Conservation (phyloP, 2,113 vertebrate genomes). For the Riparia riparia region DNA sequence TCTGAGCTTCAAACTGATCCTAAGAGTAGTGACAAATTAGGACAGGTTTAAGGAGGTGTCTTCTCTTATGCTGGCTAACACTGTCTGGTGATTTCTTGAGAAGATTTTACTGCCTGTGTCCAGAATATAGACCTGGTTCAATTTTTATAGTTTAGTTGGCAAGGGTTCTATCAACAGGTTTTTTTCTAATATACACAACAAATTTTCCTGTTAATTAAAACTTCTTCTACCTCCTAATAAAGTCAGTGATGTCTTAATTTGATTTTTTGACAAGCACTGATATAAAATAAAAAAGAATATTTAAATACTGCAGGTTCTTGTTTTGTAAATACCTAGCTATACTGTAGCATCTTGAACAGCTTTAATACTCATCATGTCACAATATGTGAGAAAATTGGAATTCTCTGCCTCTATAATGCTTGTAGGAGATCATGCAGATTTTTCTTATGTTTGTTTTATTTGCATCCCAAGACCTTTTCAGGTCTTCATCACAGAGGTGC, state of each 20-base stretch:
- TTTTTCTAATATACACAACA: neutral
- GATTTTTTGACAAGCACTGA: neutral
- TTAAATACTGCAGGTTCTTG: neutral
- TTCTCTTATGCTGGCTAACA: neutral
- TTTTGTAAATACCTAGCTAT: neutral
- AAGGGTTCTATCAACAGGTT: neutral
- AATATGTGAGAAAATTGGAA: neutral
- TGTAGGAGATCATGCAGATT: constrained; percentile 17
- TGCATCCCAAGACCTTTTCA: constrained; percentile 9
- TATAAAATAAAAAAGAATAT: neutral
- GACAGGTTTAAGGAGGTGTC: neutral
- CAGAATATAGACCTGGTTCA: neutral
- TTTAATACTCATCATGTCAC: neutral
- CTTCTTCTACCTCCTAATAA: neutral
- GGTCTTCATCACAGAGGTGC: neutral
- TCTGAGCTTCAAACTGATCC: neutral
- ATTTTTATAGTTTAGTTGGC: neutral
- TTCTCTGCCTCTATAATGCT: neutral
- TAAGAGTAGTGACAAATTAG: neutral
- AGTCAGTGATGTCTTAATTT: neutral
- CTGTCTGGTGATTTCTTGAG: neutral
- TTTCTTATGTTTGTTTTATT: constrained; percentile 19
- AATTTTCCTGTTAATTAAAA: neutral
- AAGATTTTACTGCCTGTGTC: neutral
- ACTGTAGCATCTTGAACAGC: neutral